These are phyloP conservation scores for Gulo gulo DNA, from an alignment of 2,113 vertebrate species.

Conservation along the genomic window DNA sequence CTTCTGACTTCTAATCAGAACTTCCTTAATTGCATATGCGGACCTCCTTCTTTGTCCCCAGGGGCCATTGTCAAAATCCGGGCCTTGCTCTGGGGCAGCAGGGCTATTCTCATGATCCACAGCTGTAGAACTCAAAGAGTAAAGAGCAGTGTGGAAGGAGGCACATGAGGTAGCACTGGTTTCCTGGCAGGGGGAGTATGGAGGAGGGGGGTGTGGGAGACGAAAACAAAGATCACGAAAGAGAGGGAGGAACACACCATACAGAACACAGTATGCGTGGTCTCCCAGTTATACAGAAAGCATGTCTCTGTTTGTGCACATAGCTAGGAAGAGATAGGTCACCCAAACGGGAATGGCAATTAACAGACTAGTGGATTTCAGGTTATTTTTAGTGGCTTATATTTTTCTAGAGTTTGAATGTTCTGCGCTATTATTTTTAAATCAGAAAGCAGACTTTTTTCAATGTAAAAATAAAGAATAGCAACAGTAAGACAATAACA, in stretches of 20 bases:
- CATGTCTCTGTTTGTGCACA: not conserved
- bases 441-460: not conserved
- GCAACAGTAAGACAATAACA: not conserved
- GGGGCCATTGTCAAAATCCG: not conserved
- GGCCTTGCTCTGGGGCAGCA: not conserved
- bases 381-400: not conserved
- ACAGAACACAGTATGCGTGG: not conserved
- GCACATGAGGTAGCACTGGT: accelerated
- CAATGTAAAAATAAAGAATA: not conserved
- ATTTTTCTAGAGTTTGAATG: not conserved
- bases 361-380: not conserved
- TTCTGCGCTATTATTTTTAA: not conserved
- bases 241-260: not conserved
- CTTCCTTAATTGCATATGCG: not conserved
- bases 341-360: not conserved
- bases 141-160: not conserved
- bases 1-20: not conserved
- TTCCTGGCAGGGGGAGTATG: too few species aligned
- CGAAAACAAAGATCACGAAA: not conserved
- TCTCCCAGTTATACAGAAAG: not conserved
- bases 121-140: not conserved
- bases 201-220: not conserved
- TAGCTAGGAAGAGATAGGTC: not conserved
- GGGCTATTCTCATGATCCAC: not conserved
- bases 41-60: not conserved